These are phyloP conservation scores for Papilio polytes DNA, from an alignment of 1,140 invertebrate genomes.

Conservation along the genomic window DNA sequence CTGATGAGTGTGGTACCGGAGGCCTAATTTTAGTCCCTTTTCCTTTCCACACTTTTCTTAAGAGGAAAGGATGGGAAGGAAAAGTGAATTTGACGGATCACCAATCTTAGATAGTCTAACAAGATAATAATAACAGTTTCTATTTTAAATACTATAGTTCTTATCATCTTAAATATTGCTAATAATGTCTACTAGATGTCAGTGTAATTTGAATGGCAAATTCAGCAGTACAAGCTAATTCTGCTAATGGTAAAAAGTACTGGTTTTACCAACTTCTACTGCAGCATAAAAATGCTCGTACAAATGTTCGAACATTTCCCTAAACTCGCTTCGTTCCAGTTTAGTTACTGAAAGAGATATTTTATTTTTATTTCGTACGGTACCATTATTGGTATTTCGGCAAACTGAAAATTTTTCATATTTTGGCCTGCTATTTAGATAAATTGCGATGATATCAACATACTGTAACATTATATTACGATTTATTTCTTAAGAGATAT, in stretches of 20 bases:
- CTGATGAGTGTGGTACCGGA: too few species aligned
- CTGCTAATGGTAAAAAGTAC: constrained; percentile 1
- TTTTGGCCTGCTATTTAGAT: constrained; percentile 24
- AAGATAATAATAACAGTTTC: too few species aligned
- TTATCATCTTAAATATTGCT: too few species aligned
- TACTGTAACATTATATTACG: neutral
- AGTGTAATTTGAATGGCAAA: neutral
- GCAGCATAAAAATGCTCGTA: neutral
- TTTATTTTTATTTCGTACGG: constrained; percentile 22
- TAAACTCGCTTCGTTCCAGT: constrained; percentile 20
- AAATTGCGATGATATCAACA: constrained; percentile 16
- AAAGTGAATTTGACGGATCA: too few species aligned
- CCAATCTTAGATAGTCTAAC: too few species aligned
- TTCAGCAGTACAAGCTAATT: constrained; percentile 11
- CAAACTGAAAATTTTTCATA: constrained; percentile 13
- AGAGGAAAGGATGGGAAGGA: too few species aligned
- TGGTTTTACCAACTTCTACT: neutral
- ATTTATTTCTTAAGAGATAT: constrained; percentile 14
- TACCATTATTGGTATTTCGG: constrained; percentile 16
- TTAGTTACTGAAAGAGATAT: constrained; percentile 17
- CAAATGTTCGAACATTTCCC: constrained; percentile 24
- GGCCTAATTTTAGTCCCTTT: too few species aligned
- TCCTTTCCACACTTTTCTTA: too few species aligned
- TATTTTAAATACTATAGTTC: too few species aligned
- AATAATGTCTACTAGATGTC: neutral